Percentiles rank a stretch among this genome's conserved stretches.
Evolutionary conservation across 2,113 vertebrate genomes (phyloP).

Genomic region (Eolophus roseicapilla): DNA sequence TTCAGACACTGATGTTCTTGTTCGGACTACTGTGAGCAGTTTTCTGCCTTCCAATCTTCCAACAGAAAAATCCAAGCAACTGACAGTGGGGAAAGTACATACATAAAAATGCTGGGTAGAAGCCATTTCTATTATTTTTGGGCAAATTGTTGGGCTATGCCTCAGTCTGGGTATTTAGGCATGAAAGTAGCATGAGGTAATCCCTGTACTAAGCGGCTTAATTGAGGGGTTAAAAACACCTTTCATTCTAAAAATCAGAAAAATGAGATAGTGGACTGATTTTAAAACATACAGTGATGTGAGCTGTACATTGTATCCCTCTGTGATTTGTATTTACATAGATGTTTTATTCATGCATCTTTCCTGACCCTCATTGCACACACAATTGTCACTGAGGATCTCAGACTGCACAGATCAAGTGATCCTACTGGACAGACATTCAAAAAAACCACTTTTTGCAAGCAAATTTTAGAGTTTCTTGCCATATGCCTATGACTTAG

Average conservation of each 20-base stretch:
- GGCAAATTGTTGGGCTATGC: not conserved
- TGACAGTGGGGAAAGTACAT: not conserved
- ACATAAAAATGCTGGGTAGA: not conserved
- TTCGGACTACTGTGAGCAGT: not conserved
- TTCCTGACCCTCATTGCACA: not conserved
- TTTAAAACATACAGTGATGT: not conserved
- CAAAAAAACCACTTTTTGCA: not conserved
- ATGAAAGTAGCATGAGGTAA: not conserved
- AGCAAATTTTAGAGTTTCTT: not conserved
- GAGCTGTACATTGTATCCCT: not conserved
- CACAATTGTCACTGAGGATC: not conserved
- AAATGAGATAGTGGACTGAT: not conserved
- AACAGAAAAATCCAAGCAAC: not conserved
- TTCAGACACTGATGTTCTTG: fast-evolving
- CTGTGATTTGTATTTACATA: not conserved
- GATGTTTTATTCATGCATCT: not conserved
- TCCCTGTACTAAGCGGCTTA: not conserved
- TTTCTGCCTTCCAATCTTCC: not conserved
- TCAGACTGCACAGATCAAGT: not conserved
- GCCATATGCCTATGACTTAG: not conserved
- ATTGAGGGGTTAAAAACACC: not conserved
- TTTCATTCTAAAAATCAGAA: not conserved
- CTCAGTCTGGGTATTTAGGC: not conserved
- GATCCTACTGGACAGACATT: not conserved
- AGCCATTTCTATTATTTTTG: not conserved